Conservation (phyloP, 2,888 invertebrate genomes). For the Piscicola geometra region DNA sequence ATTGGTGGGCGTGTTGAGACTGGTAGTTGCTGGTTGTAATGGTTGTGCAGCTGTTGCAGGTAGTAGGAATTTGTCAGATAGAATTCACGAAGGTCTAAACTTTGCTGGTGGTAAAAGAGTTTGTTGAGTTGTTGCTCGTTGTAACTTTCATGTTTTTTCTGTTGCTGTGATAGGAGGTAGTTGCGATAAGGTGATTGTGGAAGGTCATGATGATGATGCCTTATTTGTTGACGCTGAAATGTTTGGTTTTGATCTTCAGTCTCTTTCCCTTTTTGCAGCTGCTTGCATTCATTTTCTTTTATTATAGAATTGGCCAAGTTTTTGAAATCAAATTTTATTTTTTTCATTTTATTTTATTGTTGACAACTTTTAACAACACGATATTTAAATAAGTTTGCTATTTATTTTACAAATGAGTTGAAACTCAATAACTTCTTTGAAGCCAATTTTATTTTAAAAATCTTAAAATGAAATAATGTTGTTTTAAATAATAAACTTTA, state of each 20-base stretch:
- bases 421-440: background rate
- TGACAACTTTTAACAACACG: no score
- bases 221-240: background rate
- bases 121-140: background rate
- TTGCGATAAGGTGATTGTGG: background rate
- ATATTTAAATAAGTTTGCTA: background rate
- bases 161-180: background rate
- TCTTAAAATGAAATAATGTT: no score
- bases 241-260: background rate
- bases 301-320: slow-evolving; percentile 25
- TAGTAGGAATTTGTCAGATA: background rate
- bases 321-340: slow-evolving; percentile 23
- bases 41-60: background rate
- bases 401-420: background rate
- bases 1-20: background rate
- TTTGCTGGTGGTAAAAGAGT: background rate
- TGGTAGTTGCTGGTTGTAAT: background rate
- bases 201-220: background rate
- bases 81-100: background rate
- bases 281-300: slow-evolving; percentile 6
- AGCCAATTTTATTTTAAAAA: no score
- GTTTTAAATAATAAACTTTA: background rate
- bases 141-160: background rate
- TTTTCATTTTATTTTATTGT: background rate
- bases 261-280: background rate